Percentiles rank a stretch among this genome's conserved stretches.
phyloP scores from a whole-genome alignment of 2,797 vertebrate genomes.

The Ptychobarbus kaznakovi region DNA sequence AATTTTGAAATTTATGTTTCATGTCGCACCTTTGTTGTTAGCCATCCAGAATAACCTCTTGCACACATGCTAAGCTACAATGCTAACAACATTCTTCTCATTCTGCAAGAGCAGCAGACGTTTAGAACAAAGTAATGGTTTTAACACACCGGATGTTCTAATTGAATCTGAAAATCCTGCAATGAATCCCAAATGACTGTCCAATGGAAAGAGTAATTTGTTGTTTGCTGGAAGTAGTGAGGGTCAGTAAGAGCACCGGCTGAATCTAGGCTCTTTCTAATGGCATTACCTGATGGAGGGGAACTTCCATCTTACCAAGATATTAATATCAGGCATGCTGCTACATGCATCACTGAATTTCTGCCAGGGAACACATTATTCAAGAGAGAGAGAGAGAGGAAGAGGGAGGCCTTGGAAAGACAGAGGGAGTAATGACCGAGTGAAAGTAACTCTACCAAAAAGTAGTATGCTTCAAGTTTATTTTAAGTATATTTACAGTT shows the following conservation, averaged over 20 bases:
- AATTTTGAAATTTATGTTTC: neutral
- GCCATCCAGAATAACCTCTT: neutral
- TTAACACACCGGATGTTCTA: neutral
- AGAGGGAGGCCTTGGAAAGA: slow-evolving; percentile 19
- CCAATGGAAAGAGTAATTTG: neutral
- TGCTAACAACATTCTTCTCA: no score
- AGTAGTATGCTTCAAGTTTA: no score
- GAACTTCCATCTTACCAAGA: slow-evolving; percentile 53
- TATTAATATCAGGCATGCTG: slow-evolving; percentile 50
- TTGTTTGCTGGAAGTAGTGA: neutral
- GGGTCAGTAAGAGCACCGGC: neutral
- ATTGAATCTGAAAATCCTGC: neutral
- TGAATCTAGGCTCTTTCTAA: neutral
- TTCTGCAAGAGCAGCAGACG: neutral
- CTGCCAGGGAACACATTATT: slow-evolving; percentile 48
- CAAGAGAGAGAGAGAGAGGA: slow-evolving; percentile 16
- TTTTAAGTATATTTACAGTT: no score
- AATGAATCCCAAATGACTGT: neutral
- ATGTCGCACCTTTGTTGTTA: neutral
- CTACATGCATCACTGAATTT: slow-evolving; percentile 39
- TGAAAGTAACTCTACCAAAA: neutral
- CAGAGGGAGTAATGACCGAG: neutral
- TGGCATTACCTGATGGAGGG: slow-evolving; percentile 19
- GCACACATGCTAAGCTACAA: neutral
- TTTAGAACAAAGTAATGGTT: neutral